Base-by-base conservation (phyloP, 2,888 invertebrate species). In the Trachelus iudaicus region DNA sequence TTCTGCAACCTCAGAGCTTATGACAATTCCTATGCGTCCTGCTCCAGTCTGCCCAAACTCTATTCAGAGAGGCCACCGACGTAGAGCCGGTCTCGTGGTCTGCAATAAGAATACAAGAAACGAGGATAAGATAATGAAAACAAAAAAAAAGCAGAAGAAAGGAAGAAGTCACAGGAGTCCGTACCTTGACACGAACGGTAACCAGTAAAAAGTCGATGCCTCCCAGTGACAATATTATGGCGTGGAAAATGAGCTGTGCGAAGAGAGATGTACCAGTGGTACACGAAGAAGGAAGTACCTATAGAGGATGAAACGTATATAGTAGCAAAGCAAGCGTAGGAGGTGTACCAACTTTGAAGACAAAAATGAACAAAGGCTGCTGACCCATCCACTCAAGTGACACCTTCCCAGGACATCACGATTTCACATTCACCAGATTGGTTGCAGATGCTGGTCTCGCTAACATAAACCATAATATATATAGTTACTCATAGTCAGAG, bases 331-430 rank as follows among this genome's bases (percentile, higher is more conserved):
- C 11, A 71, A 31, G 71, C 56, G 56, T 56, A 56, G 56, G 56
- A 56, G 56, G 56, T 23, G 9, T 23, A 23, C 56, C 56, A 56
- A 56, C 56, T 23, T 56, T 1, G 71, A 31, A 31, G 23, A 71
- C 31, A 34, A 71, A 34, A 71, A 71, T 34, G 31, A 3, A 56
- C 9, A 33, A 71, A 15, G 71, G 71, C 71, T 71, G 71, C 33
- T 33, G 71, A 71, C 71, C 71, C 71, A 34, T 71, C 71, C 71
- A 6, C 71, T 34, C 13, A 23, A 34, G 71, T 71, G 71, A 71
- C 33, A 71, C 33, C 81, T 87, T 86, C 86, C 86, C 85, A 87
- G 84, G 83, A 85, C 83, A 86, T 86, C 83, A 84, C 85, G 81
- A 86, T 87, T 87, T 87, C 84, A 81, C 84, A 82, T 86, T 82